These are phyloP conservation scores for Malacoraja senta DNA, from an alignment of 2,797 vertebrate genomes.

Conservation along the genomic window DNA sequence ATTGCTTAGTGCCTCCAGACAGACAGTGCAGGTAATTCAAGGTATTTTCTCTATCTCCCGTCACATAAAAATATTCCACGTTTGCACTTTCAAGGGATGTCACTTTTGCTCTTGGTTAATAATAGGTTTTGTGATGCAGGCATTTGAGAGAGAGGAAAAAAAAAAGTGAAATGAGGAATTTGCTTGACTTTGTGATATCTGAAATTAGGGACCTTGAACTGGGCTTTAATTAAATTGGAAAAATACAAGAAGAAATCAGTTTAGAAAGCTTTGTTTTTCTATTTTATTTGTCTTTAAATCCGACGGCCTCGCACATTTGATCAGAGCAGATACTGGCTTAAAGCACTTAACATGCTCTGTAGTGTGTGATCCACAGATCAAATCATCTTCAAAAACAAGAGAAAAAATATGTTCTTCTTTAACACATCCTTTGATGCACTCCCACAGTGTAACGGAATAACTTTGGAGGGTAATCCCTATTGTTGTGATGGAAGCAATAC, in stretches of 20 bases:
- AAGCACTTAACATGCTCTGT: background rate
- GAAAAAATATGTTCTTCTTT: background rate
- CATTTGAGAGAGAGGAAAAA: background rate
- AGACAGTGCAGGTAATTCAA: constrained; percentile 76
- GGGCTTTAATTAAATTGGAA: background rate
- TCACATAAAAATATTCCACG: constrained; percentile 69
- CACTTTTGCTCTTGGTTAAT: constrained; percentile 71
- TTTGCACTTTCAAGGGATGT: constrained; percentile 66
- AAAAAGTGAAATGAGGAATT: background rate
- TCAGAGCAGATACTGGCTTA: too few relatives aligned
- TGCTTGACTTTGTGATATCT: background rate
- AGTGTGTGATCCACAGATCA: background rate
- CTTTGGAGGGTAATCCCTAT: background rate
- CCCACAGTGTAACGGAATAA: background rate
- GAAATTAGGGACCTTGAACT: constrained; percentile 25
- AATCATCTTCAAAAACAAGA: background rate
- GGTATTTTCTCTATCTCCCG: constrained; percentile 60
- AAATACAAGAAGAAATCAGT: background rate
- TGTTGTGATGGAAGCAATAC: background rate
- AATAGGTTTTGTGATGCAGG: constrained; percentile 52
- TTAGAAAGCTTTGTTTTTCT: background rate
- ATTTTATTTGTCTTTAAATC: background rate
- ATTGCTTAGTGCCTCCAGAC: constrained; percentile 84
- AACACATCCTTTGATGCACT: background rate
- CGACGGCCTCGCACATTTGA: background rate